Evolutionary conservation across 2,888 invertebrate species (phyloP), one percentile per base, ranked within the genome.

Genomic region (Suillia variegata): DNA sequence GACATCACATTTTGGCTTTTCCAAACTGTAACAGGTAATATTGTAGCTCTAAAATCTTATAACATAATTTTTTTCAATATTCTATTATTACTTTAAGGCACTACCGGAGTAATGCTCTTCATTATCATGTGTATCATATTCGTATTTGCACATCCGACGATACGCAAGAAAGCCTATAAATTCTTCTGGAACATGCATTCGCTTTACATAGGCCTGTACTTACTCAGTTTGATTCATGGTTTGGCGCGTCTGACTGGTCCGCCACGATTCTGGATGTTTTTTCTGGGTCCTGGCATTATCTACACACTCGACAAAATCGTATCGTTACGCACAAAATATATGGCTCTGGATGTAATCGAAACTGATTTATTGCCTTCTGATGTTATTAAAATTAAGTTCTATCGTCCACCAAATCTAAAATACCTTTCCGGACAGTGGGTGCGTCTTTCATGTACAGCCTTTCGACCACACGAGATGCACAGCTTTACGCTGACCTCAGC

Each of bases 351-450:
- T 79, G 95, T 98, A 1, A 87, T 96, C 33, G 94, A 95, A 83
- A 96, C 97, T 0, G 96, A 96, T 79, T 85, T 97, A 64, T 82
- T 97, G 52, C 97, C 97, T 3, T 97, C 96, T 0, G 95, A 95
- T 80, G 95, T 95, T 0, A 93, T 95, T 66, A 95, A 94, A 84
- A 91, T 97, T 53, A 96, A 94, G 80, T 97, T 96, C 83, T 96
- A 96, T 77, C 88, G 97, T 48, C 97, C 97, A 4, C 95, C 96
- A 0, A 96, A 96, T 83, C 88, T 97, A 66, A 95, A 95, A 82
- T 97, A 96, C 77, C 83, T 94, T 42, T 94, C 93, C 26, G 95
- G 95, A n/a, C 95, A 95, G 80, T 95, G 95, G 95, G 93, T 96
- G 8, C 87, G 97, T 1, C 82, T 97, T 8, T 91, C 94, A 0